These are phyloP conservation scores for Acanthacorydalis orientalis DNA, from an alignment of 2,888 invertebrate genomes.

Conservation along the genomic window DNA sequence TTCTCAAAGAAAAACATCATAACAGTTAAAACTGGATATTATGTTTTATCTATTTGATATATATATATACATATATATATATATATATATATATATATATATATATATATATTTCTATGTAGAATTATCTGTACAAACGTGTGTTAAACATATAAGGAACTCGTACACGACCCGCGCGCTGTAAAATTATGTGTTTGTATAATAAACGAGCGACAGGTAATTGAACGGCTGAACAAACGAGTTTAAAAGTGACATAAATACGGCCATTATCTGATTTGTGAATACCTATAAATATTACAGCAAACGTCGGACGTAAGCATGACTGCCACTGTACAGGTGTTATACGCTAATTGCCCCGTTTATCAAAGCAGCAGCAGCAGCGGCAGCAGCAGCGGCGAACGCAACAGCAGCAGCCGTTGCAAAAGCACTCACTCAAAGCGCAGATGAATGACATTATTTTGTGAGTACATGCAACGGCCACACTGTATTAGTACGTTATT, in stretches of 20 bases:
- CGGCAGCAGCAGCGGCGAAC: not conserved
- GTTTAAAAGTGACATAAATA: conserved; percentile 22
- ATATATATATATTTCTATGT: not conserved
- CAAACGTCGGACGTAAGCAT: not conserved
- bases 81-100: too few species aligned
- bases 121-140: not conserved
- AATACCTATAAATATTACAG: conserved; percentile 16
- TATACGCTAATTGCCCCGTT: conserved; percentile 5
- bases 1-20: too few species aligned
- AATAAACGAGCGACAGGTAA: conserved; percentile 11
- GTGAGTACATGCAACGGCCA: too few species aligned
- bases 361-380: conserved; percentile 2
- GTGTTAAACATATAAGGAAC: not conserved
- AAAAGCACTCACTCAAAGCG: not conserved
- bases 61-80: too few species aligned
- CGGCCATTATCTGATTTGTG: conserved; percentile 21
- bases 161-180: not conserved
- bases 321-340: not conserved
- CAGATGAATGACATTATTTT: too few species aligned
- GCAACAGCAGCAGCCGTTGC: not conserved
- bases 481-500: too few species aligned
- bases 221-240: conserved; percentile 23
- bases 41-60: too few species aligned
- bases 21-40: too few species aligned
- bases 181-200: not conserved